These are phyloP conservation scores for Ceratitis capitata DNA, from an alignment of 1,140 invertebrate genomes.

Conservation along the genomic window DNA sequence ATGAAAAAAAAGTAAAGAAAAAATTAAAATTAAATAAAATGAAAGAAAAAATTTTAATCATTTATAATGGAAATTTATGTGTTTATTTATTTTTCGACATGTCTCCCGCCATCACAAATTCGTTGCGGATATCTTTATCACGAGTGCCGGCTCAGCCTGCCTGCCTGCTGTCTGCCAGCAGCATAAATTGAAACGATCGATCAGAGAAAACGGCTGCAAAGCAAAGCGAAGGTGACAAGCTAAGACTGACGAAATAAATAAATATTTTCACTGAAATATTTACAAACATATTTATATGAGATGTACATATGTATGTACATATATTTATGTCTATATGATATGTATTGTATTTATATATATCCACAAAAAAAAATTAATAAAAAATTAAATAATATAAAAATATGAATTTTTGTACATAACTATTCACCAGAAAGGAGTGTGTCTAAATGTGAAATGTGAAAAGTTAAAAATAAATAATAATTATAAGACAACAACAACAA, in stretches of 20 bases:
- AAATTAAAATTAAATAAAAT: too few species aligned
- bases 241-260: slow-evolving; percentile 27
- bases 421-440: background rate
- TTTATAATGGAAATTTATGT: background rate
- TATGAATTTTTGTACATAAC: background rate
- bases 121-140: slow-evolving; percentile 37
- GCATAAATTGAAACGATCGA: slow-evolving; percentile 61
- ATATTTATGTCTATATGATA: background rate
- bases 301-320: too few species aligned
- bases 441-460: background rate
- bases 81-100: background rate
- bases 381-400: too few species aligned
- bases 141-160: too few species aligned
- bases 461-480: background rate
- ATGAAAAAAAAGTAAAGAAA: too few species aligned
- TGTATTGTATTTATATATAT: too few species aligned
- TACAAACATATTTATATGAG: background rate
- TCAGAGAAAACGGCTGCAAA: slow-evolving; percentile 48
- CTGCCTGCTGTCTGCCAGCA: slow-evolving; percentile 55
- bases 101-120: slow-evolving; percentile 26
- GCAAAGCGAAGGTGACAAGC: slow-evolving; percentile 29
- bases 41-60: background rate
- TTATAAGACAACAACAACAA: background rate
- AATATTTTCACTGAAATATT: background rate
- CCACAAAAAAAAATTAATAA: too few species aligned